These are phyloP conservation scores for Alosa alosa DNA, from an alignment of 2,113 vertebrate genomes.

Conservation along the genomic window DNA sequence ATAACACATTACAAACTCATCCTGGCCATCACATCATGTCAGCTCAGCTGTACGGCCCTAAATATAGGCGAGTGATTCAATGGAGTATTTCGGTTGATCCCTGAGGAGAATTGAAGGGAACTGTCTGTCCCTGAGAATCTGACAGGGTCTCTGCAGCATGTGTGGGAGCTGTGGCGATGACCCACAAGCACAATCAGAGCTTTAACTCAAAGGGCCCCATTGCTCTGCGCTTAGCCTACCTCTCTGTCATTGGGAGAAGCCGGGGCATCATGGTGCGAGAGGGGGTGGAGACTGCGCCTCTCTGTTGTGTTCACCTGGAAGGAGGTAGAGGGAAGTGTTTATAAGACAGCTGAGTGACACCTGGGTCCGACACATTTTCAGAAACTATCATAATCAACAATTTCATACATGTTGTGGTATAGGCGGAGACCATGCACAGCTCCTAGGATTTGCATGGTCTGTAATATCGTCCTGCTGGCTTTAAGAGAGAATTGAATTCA, in stretches of 20 bases:
- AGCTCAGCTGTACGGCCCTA: neutral
- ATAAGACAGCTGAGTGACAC: neutral
- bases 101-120: neutral
- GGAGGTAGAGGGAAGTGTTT: neutral
- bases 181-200: neutral
- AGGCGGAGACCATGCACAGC: neutral
- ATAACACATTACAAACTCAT: neutral
- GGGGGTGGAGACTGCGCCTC: constrained; percentile 62
- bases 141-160: neutral
- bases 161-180: neutral
- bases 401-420: no score
- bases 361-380: no score
- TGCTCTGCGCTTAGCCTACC: constrained; percentile 68
- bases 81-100: neutral
- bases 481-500: neutral
- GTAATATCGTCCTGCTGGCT: no score
- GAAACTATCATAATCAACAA: neutral
- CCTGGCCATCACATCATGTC: neutral
- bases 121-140: neutral
- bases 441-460: no score
- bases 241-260: constrained; percentile 78
- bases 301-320: constrained; percentile 61
- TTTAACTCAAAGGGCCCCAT: neutral
- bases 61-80: neutral
- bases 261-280: constrained; percentile 72